Evolutionary conservation across 2,113 vertebrate genomes (phyloP).

Genomic region (Epinephelus moara): DNA sequence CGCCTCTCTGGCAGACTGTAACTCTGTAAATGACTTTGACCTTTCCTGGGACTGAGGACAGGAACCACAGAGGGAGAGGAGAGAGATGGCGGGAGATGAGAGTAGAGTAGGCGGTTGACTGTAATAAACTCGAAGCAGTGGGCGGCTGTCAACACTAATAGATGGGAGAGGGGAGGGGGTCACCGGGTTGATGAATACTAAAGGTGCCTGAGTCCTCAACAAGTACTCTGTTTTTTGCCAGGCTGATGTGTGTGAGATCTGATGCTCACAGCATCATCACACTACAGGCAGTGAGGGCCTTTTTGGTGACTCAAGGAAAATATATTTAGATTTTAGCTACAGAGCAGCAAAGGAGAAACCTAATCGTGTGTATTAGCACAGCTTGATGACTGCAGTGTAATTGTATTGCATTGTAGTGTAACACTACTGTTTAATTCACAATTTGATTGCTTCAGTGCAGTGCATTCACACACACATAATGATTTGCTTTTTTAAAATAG

Average conservation of each 20-base stretch:
- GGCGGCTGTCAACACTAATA: constrained; percentile 78
- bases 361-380: not conserved
- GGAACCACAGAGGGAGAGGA: constrained; percentile 62
- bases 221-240: constrained; percentile 39
- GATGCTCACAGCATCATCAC: constrained; percentile 13
- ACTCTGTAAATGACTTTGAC: constrained; percentile 82
- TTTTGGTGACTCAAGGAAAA: constrained; percentile 12
- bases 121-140: constrained; percentile 80
- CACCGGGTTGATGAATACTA: constrained; percentile 66
- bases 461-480: not conserved
- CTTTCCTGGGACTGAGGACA: constrained; percentile 76
- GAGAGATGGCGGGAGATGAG: constrained; percentile 54
- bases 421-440: not conserved
- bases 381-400: constrained; percentile 15
- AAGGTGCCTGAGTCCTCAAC: constrained; percentile 69
- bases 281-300: not conserved
- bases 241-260: constrained; percentile 37
- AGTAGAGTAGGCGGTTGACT: constrained; percentile 69
- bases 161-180: constrained; percentile 62
- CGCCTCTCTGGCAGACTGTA: constrained; percentile 57
- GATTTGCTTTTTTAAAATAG: not conserved
- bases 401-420: not conserved
- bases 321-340: not conserved
- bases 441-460: not conserved
- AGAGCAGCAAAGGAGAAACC: constrained; percentile 4